A percentile compares a stretch with the other conserved stretches of the same genome.
Evolutionary conservation across 2,797 vertebrate species (phyloP).

Genomic region (Ceryle rudis): DNA sequence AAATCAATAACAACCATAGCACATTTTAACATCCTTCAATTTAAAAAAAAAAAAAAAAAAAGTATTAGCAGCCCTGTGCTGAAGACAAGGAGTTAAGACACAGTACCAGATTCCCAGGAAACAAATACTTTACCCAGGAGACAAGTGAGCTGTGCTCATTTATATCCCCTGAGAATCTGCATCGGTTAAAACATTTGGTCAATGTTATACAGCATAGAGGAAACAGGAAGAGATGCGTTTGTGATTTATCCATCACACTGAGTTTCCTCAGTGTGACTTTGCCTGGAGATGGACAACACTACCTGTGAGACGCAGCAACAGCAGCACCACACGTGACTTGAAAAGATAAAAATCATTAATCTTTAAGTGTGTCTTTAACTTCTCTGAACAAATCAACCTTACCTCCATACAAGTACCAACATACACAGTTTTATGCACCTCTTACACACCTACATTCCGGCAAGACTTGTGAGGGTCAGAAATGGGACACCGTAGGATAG

Average conservation of each 20-base stretch:
- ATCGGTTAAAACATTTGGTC: not conserved
- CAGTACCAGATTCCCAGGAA: not conserved
- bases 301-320: not conserved
- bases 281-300: not conserved
- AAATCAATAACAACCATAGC: not conserved
- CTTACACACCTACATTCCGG: too few species aligned
- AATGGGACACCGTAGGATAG: fast-evolving
- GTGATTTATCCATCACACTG: not conserved
- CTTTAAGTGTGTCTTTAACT: not conserved
- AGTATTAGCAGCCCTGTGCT: not conserved
- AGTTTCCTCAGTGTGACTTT: not conserved
- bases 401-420: not conserved
- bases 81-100: not conserved
- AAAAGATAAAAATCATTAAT: not conserved
- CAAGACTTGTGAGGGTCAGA: not conserved
- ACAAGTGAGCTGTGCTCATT: not conserved
- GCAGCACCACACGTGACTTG: not conserved
- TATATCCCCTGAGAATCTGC: not conserved
- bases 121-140: not conserved
- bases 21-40: not conserved
- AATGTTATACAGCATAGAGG: not conserved
- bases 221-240: conserved; percentile 6
- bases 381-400: not conserved
- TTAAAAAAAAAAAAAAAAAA: not conserved
- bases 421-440: too few species aligned